Conservation (phyloP, 2,113 vertebrate species). For the Hepsetus odoe region DNA sequence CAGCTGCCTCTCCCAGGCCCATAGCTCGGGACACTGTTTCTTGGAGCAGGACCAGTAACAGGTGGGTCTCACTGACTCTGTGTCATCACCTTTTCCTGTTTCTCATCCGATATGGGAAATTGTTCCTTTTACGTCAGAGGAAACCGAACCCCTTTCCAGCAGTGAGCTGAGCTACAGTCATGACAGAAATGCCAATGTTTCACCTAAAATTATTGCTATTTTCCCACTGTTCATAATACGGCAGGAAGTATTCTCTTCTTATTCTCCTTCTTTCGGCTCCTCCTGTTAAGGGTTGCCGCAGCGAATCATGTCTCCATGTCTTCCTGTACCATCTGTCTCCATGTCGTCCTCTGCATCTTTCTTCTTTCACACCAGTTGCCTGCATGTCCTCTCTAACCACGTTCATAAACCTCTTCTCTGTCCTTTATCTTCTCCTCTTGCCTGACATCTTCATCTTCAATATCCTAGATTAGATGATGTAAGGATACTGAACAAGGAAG, state of each 20-base stretch:
- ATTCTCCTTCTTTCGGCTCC: no score
- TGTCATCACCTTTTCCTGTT: slow-evolving; percentile 50
- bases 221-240: neutral
- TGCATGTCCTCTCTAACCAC: no score
- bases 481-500: no score
- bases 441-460: no score
- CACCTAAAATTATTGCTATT: neutral
- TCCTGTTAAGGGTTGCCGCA: no score
- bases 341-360: no score
- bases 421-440: no score
- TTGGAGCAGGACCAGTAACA: slow-evolving; percentile 33
- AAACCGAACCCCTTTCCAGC: slow-evolving; percentile 28
- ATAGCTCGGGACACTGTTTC: slow-evolving; percentile 7
- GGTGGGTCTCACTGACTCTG: slow-evolving; percentile 45
- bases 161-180: neutral
- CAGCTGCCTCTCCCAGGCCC: neutral
- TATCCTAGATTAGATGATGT: no score
- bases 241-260: neutral
- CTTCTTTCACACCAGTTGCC: no score
- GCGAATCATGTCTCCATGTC: no score
- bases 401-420: no score
- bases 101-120: slow-evolving; percentile 51
- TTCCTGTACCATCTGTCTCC: no score
- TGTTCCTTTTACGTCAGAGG: slow-evolving; percentile 43
- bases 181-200: neutral